Evolutionary conservation across 1,140 invertebrate species (phyloP).

Genomic region (Heliconius hewitsoni): DNA sequence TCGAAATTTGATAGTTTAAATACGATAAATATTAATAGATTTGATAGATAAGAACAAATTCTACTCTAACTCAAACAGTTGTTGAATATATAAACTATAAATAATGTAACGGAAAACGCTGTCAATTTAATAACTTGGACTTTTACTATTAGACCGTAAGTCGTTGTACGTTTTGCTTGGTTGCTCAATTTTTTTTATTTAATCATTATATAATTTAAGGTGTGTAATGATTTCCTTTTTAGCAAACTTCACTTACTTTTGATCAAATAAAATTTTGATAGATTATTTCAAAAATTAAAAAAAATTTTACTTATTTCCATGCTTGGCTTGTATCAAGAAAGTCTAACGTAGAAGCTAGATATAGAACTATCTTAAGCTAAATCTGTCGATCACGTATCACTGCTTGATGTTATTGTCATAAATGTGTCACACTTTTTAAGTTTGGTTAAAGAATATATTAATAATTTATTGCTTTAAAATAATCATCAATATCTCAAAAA

Average conservation of each 20-base stretch:
- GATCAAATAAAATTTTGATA: background rate
- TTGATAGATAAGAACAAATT: background rate
- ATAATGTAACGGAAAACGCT: slow-evolving; percentile 67
- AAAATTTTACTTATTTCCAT: background rate
- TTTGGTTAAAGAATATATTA: background rate
- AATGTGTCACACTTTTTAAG: slow-evolving; percentile 11
- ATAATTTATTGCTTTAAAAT: background rate
- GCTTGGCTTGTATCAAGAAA: background rate
- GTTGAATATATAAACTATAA: slow-evolving; percentile 28
- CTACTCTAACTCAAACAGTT: slow-evolving; percentile 6
- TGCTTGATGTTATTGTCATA: slow-evolving; percentile 36
- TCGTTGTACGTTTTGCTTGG: slow-evolving; percentile 31
- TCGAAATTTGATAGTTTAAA: background rate
- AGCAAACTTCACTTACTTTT: background rate
- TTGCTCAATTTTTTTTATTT: slow-evolving; percentile 39
- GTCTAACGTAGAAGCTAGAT: slow-evolving; percentile 15
- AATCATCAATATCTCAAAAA: background rate
- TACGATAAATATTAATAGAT: background rate
- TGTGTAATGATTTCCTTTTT: slow-evolving; percentile 14
- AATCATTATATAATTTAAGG: slow-evolving; percentile 16
- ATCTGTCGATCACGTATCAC: slow-evolving; percentile 28
- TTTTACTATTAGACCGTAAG: slow-evolving; percentile 54
- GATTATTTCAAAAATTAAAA: background rate
- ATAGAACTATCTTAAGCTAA: slow-evolving; percentile 29
- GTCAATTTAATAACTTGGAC: slow-evolving; percentile 76